Base-by-base conservation (phyloP, 2,797 vertebrate species). In the Crypturellus tataupa region DNA sequence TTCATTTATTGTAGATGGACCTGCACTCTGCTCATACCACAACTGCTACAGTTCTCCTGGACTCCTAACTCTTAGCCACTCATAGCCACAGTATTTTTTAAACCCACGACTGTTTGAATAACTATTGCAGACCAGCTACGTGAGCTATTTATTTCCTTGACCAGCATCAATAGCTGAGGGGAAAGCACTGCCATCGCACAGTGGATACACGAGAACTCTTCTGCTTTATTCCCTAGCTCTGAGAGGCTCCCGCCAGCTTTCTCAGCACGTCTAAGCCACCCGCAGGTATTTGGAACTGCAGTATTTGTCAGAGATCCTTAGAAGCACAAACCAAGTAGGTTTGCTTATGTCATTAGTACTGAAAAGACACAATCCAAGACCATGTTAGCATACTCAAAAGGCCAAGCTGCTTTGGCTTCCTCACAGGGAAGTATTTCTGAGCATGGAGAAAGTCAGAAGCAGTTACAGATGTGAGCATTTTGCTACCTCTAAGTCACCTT, bases 71-170 rank as follows among this genome's bases (percentile, higher is more conserved):
- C 7, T 3, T 76, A 12, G 60, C 23, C 12, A 76, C 35, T 59
- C 49, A n/a, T 68, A 55, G 72, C 44, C 44, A 79, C 35, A 71
- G 10, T 76, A 85, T 87, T 93, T 90, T 82, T 82, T 90, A 92
- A 91, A 87, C 23, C 25, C 44, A 53, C n/a, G 85, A 47, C 67
- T 53, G n/a, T 82, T 72, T 69, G 68, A 79, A 21, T 25, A 62
- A 13, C 12, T 25, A 25, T 24, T 37, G 10, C 59, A 35, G 23
- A 62, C 23, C 35, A 39, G 35, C 35, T 11, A 25, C n/a, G 64
- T 3, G 9, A 76, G 55, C 51, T 79, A 76, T 79, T 70, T 75
- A 80, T 82, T 90, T 85, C 29, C 63, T 76, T 80, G 71, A 51
- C 55, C 80, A 76, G 27, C 53, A 21, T 68, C 56, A 53, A 68